phyloP scores from a whole-genome alignment of 23 tunicate species.

The Ascidia mentula region DNA sequence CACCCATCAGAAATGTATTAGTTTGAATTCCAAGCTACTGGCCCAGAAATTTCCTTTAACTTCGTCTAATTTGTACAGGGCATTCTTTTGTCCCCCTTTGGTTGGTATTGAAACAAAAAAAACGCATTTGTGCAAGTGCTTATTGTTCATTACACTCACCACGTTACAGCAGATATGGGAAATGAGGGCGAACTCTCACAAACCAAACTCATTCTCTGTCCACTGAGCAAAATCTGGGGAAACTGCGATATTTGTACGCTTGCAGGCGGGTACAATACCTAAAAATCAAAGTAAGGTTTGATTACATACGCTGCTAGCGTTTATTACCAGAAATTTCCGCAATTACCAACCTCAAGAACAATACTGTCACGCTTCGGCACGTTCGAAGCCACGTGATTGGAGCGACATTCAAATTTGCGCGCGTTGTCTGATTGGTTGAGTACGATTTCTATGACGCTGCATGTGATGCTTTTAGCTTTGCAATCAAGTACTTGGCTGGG shows the following conservation, averaged over 20 bases:
- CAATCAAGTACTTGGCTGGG: conserved; percentile 1
- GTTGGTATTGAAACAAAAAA: too few relatives aligned
- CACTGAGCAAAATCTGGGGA: conserved; percentile 34
- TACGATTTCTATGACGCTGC: conserved; percentile 23
- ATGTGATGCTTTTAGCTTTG: not conserved
- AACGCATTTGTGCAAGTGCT: too few relatives aligned
- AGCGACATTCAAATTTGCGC: conserved; percentile 18
- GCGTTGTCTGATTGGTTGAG: conserved; percentile 12
- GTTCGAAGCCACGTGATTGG: conserved; percentile 35
- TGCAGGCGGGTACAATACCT: conserved; percentile 58
- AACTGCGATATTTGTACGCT: conserved; percentile 13
- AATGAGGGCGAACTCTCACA: conserved; percentile 59
- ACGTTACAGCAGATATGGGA: conserved; percentile 51
- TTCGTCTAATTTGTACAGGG: too few relatives aligned
- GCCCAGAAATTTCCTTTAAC: too few relatives aligned
- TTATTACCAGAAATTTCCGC: not conserved
- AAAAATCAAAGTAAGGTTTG: not conserved
- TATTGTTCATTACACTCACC: conserved; percentile 21
- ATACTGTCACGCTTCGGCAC: conserved; percentile 10
- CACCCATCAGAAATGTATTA: too few relatives aligned
- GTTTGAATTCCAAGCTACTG: too few relatives aligned
- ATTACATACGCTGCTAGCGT: not conserved
- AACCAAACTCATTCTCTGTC: conserved; percentile 45
- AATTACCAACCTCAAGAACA: conserved; percentile 22
- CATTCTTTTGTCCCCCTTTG: too few relatives aligned